These are phyloP conservation scores for Marisa cornuarietis DNA, from an alignment of 1,140 invertebrate genomes.

Conservation along the genomic window DNA sequence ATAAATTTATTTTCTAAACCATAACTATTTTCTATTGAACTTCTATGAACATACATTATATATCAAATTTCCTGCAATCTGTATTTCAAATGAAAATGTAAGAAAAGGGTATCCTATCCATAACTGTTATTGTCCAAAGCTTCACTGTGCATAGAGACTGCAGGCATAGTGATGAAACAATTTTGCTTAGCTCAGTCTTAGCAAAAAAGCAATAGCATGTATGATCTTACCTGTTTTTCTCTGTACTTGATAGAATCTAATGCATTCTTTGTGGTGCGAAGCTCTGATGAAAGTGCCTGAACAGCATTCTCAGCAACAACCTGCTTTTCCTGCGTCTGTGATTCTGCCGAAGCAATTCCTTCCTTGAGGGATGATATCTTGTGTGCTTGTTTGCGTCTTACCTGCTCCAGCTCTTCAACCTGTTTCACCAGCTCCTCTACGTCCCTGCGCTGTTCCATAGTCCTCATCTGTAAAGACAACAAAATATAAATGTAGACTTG, in stretches of 20 bases:
- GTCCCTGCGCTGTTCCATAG: constrained; percentile 61
- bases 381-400: constrained; percentile 59
- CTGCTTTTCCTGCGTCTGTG: constrained; percentile 47
- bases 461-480: constrained; percentile 44
- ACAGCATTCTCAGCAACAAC: constrained; percentile 61
- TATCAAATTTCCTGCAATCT: too few species aligned
- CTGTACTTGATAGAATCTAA: constrained; percentile 59
- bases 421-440: constrained; percentile 56
- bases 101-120: too few species aligned
- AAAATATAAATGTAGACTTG: background rate
- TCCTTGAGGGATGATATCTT: constrained; percentile 61
- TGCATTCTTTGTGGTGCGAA: constrained; percentile 62
- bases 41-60: background rate
- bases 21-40: background rate
- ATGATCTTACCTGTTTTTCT: constrained; percentile 60
- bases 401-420: constrained; percentile 62
- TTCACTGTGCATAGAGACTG: too few species aligned
- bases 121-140: too few species aligned
- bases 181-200: too few species aligned
- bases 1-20: background rate
- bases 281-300: constrained; percentile 64
- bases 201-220: too few species aligned
- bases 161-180: too few species aligned
- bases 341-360: constrained; percentile 41
- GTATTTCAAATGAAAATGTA: too few species aligned